Evolutionary conservation across 1,140 invertebrate species (phyloP).

Genomic region (Euwallacea fornicatus): DNA sequence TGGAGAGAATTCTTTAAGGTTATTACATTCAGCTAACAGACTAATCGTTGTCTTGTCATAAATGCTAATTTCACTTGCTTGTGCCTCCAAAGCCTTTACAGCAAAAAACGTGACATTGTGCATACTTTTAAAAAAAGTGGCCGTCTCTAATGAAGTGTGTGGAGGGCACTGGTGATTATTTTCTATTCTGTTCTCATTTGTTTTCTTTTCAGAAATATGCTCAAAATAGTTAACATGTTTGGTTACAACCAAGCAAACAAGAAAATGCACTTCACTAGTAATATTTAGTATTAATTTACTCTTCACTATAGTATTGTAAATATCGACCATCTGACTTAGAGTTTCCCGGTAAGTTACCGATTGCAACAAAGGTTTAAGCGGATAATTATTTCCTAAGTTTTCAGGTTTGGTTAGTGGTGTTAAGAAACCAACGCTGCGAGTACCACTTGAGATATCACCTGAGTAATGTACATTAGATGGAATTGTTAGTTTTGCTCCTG

Average conservation of each 20-base stretch:
- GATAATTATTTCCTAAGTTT: no score
- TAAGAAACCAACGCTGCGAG: no score
- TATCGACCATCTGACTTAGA: constrained; percentile 53
- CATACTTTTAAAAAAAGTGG: constrained; percentile 47
- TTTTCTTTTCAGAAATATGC: neutral
- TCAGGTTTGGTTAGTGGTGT: no score
- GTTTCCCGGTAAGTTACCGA: constrained; percentile 52
- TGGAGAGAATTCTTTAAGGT: constrained; percentile 57
- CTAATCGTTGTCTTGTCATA: constrained; percentile 61
- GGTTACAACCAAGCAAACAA: constrained; percentile 57
- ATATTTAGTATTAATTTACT: constrained; percentile 60
- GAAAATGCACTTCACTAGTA: constrained; percentile 63
- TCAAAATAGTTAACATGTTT: constrained; percentile 29
- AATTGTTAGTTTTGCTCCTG: constrained; percentile 32
- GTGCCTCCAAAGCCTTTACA: constrained; percentile 55
- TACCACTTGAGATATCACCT: constrained; percentile 15
- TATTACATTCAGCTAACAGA: constrained; percentile 59
- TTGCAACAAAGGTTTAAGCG: constrained; percentile 46
- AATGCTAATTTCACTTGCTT: constrained; percentile 55
- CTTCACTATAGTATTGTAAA: constrained; percentile 56
- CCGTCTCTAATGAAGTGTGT: neutral
- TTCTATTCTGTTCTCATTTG: no score
- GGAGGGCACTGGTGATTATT: neutral
- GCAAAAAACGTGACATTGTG: constrained; percentile 68
- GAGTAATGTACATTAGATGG: constrained; percentile 16